Percentiles rank a stretch among this genome's conserved stretches.
Conservation (phyloP, 2,888 invertebrate species). For the Adelphocoris suturalis region DNA sequence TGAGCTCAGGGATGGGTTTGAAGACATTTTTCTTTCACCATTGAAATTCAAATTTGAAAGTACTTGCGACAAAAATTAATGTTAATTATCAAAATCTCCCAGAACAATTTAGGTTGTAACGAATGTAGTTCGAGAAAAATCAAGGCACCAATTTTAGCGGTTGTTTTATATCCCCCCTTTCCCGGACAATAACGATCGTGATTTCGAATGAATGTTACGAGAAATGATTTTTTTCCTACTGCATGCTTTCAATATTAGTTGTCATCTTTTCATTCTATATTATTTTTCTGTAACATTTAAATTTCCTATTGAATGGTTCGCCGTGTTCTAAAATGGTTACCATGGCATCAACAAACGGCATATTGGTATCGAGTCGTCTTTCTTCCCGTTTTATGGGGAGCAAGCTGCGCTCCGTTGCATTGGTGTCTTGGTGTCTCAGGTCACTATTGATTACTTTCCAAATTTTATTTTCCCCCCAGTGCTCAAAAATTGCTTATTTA, state of each 20-base stretch:
- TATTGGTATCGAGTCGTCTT: background rate
- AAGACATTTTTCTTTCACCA: conserved; percentile 22
- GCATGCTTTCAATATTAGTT: background rate
- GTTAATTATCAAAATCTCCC: background rate
- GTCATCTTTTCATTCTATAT: background rate
- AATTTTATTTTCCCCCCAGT: conserved; percentile 28
- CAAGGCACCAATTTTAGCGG: conserved; percentile 22
- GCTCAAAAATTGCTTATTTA: conserved; percentile 64
- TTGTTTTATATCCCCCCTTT: background rate
- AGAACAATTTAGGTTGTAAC: background rate
- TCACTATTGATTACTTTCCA: background rate
- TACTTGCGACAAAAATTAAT: background rate
- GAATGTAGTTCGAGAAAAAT: background rate
- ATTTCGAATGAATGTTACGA: background rate
- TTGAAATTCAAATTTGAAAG: background rate
- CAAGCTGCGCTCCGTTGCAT: background rate
- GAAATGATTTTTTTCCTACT: background rate
- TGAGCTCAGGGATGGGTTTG: conserved; percentile 67
- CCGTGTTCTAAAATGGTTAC: background rate
- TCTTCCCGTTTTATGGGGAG: background rate
- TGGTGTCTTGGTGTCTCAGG: background rate
- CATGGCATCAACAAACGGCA: conserved; percentile 7
- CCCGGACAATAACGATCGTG: background rate
- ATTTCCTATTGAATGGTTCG: too few species aligned
- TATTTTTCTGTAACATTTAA: background rate